phyloP scores from a whole-genome alignment of 2,797 vertebrate genomes.

The Scolopax bukidnonensis region DNA sequence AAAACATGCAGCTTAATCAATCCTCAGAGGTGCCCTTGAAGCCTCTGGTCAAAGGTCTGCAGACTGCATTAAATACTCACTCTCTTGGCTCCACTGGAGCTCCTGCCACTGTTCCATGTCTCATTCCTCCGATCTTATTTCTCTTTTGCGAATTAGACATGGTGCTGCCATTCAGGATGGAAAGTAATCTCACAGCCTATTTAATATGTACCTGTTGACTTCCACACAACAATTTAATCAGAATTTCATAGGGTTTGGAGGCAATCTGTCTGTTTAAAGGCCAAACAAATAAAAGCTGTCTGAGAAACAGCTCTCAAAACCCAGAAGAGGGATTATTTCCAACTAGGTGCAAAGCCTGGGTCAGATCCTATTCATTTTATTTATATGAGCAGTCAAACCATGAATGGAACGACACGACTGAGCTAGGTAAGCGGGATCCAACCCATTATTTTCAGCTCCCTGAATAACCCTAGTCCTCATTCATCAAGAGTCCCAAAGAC shows the following conservation, averaged over 20 bases:
- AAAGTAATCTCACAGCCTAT: conserved; percentile 10
- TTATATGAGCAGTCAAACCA: not conserved
- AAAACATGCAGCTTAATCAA: conserved; percentile 25
- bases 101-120: not conserved
- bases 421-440: conserved; percentile 14
- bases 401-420: not conserved
- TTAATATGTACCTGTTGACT: conserved; percentile 44
- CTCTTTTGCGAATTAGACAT: conserved; percentile 22
- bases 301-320: conserved; percentile 4
- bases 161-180: not conserved
- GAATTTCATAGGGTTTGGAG: conserved; percentile 14
- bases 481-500: not conserved
- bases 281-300: not conserved
- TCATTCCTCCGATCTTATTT: not conserved
- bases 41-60: not conserved
- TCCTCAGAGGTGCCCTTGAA: conserved; percentile 8
- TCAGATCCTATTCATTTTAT: conserved; percentile 24
- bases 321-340: conserved; percentile 13
- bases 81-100: not conserved
- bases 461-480: not conserved
- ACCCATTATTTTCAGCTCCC: not conserved
- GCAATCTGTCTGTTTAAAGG: not conserved
- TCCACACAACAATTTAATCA: not conserved
- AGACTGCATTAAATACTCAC: not conserved
- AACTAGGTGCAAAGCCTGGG: not conserved